These are phyloP conservation scores for Cyrtorhinus lividipennis DNA, from an alignment of 1,140 invertebrate genomes.

Conservation along the genomic window DNA sequence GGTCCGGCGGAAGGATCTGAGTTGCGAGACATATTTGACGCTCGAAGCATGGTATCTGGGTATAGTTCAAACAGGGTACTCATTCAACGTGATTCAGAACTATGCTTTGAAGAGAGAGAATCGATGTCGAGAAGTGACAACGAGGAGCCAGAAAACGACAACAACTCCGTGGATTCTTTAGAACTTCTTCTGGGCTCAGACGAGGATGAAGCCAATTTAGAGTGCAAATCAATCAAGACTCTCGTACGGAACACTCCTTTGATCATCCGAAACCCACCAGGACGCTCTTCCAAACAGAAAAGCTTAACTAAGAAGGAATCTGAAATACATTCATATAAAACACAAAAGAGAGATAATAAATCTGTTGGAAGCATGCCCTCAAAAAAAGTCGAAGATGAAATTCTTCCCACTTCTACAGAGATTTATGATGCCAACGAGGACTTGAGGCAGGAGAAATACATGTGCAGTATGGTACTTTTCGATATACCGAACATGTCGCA, in stretches of 20 bases:
- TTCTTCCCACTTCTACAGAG: not conserved
- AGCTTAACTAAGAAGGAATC: not conserved
- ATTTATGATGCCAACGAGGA: not conserved
- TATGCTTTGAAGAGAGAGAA: not conserved
- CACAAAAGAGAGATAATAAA: too few relatives aligned
- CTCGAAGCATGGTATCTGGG: not conserved
- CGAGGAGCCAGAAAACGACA: not conserved
- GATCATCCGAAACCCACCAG: not conserved
- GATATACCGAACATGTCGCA: not conserved
- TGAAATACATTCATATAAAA: too few relatives aligned
- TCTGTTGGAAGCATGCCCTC: not conserved
- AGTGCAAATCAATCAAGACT: not conserved
- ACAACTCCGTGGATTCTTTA: not conserved
- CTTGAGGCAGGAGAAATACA: not conserved
- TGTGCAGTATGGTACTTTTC: not conserved
- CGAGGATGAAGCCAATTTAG: not conserved
- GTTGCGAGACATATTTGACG: not conserved
- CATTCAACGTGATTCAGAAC: not conserved
- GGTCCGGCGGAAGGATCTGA: too few relatives aligned
- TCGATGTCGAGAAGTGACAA: not conserved
- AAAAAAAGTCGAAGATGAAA: not conserved
- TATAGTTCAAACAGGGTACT: too few relatives aligned
- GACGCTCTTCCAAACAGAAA: not conserved
- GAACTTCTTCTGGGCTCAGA: not conserved
- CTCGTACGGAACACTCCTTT: not conserved